Conservation (phyloP, 2,113 vertebrate species). For the Heloderma charlesbogerti region DNA sequence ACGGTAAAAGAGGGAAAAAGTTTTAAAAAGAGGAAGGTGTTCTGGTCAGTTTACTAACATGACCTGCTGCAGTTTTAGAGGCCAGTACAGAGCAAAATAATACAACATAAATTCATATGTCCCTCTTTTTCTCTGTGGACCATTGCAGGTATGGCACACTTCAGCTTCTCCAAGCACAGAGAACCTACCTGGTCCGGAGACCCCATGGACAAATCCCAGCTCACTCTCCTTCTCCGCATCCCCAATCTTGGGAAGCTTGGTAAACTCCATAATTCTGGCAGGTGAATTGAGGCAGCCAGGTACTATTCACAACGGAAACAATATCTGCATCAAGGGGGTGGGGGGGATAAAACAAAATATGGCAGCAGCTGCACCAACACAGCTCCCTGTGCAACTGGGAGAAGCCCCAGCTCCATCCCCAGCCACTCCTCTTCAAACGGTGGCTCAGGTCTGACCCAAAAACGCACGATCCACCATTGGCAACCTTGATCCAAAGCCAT, state of each 20-base stretch:
- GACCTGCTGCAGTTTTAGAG: neutral
- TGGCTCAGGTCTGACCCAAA: neutral
- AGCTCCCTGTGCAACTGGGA: neutral
- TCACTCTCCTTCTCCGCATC: constrained; percentile 63
- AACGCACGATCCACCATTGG: no score
- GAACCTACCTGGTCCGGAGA: constrained; percentile 62
- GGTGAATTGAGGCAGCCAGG: neutral
- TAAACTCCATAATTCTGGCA: constrained; percentile 48
- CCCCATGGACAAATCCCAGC: constrained; percentile 64
- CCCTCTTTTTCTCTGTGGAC: neutral
- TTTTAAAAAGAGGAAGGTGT: no score
- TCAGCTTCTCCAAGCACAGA: neutral
- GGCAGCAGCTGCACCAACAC: neutral
- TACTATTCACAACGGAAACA: neutral
- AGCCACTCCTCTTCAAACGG: neutral
- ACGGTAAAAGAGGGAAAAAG: no score
- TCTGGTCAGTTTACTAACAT: neutral
- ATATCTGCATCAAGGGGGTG: neutral
- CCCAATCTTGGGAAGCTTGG: constrained; percentile 35
- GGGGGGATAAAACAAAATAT: neutral
- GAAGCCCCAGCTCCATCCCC: neutral
- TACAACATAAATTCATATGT: neutral
- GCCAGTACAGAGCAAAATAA: neutral
- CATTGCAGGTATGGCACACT: neutral
- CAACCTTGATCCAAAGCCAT: neutral